Evolutionary conservation across 2,113 vertebrate genomes (phyloP).

Genomic region (Rhinopomastus cyanomelas): DNA sequence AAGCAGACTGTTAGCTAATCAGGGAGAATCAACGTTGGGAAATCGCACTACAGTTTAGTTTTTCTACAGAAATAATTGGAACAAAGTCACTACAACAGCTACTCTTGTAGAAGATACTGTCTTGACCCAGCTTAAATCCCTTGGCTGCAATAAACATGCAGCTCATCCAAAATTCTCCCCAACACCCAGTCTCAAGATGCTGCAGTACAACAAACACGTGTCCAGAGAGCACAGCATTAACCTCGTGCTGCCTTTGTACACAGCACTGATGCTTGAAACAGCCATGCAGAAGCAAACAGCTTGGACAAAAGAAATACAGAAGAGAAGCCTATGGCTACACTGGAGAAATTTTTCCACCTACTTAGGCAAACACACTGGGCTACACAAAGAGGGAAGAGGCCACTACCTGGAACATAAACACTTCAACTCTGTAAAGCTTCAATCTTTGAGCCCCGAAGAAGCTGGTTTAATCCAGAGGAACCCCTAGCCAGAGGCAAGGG

Average conservation of each 20-base stretch:
- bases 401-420: not conserved
- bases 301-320: not conserved
- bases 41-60: not conserved
- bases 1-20: not conserved
- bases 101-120: not conserved
- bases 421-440: not conserved
- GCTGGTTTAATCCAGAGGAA: not conserved
- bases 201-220: not conserved
- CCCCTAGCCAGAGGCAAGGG: not conserved
- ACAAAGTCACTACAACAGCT: not conserved
- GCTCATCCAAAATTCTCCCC: not conserved
- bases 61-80: not conserved
- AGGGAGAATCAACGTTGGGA: not conserved
- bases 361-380: not conserved
- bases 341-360: not conserved
- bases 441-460: not conserved
- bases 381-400: not conserved
- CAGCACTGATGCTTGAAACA: not conserved
- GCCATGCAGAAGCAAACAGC: not conserved
- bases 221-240: not conserved
- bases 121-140: not conserved
- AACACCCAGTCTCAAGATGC: not conserved
- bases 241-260: not conserved
- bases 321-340: not conserved
- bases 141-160: not conserved